Base-by-base conservation (phyloP, 2,888 invertebrate species). In the Adineta ricciae region DNA sequence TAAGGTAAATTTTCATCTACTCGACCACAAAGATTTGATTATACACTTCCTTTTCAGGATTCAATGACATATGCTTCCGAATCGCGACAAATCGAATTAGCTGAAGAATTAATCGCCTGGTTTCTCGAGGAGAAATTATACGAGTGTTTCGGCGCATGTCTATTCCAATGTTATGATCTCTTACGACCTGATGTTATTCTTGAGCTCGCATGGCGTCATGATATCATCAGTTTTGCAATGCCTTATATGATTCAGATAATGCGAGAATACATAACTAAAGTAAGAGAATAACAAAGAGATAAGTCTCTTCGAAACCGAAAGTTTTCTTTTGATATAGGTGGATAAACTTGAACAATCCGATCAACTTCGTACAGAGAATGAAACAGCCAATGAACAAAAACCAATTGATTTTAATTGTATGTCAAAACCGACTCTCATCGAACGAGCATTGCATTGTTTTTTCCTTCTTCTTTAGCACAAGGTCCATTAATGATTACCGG, bases 41-140 rank as follows among this genome's bases (percentile, higher is more conserved):
- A 3, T 64, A 9, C 19, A 32, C 11, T 64, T 64, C 4, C 3
- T 27, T 64, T 78, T 7, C n/a, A 78, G 91, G 99, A 99, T 92
- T 98, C 99, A 2, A 99, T 99, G 98, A 97, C 97, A 90, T 99
- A 99, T 91, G 98, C 99, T 73, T 94, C 97, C 1, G 99, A 99
- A 92, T 97, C 97, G 49, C 94, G 96, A 88, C 96, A 96, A 91
- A 93, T 95, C 83, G 98, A 98, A 88, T 94, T 98, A 87, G 98
- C 99, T n/a, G 97, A 99, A 92, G 98, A 98, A 90, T 92, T 99
- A 88, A 93, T 99, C 86, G 94, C 95, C 87, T 99, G 97, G 98
- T 99, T 99, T 93, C 93, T 99, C 87, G 96, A 97, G 90, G 93
- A 96, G 87, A 94, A 94, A 89, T 96, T 97, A 89, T 95, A 93